These are phyloP conservation scores for Cistogaster globosa DNA, from an alignment of 2,888 invertebrate genomes.

Conservation along the genomic window DNA sequence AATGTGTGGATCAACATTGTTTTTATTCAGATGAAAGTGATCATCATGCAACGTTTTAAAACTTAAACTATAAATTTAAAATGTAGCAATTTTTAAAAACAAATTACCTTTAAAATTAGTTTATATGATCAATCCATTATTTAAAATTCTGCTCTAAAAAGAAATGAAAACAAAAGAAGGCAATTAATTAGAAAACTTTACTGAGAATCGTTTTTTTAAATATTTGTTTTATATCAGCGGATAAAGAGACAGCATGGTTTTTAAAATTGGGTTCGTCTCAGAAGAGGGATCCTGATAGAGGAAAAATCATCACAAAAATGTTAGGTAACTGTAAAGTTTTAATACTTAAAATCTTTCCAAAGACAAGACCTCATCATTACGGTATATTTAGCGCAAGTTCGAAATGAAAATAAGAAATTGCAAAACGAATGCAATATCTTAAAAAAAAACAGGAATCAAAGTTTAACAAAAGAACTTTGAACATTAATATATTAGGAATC, in stretches of 20 bases:
- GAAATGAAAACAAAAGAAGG: too few species aligned
- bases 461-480: too few species aligned
- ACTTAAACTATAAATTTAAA: background rate
- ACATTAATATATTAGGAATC: too few species aligned
- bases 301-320: slow-evolving; percentile 44
- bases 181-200: too few species aligned
- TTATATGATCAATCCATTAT: background rate
- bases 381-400: too few species aligned
- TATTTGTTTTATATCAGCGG: background rate
- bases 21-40: slow-evolving; percentile 55
- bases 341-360: too few species aligned
- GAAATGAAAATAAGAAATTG: too few species aligned
- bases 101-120: background rate
- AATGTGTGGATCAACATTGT: slow-evolving; percentile 60
- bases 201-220: too few species aligned
- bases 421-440: too few species aligned
- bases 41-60: slow-evolving; percentile 50
- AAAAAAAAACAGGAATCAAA: too few species aligned
- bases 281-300: slow-evolving; percentile 60
- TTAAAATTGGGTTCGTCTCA: slow-evolving; percentile 55
- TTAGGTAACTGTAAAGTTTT: too few species aligned
- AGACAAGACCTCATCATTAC: too few species aligned
- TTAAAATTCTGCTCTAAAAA: background rate
- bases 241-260: slow-evolving; percentile 52
- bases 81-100: background rate